Evolutionary conservation across 2,888 invertebrate species (phyloP), one percentile per base, ranked within the genome.

Genomic region (Meiosimyza platycephala): DNA sequence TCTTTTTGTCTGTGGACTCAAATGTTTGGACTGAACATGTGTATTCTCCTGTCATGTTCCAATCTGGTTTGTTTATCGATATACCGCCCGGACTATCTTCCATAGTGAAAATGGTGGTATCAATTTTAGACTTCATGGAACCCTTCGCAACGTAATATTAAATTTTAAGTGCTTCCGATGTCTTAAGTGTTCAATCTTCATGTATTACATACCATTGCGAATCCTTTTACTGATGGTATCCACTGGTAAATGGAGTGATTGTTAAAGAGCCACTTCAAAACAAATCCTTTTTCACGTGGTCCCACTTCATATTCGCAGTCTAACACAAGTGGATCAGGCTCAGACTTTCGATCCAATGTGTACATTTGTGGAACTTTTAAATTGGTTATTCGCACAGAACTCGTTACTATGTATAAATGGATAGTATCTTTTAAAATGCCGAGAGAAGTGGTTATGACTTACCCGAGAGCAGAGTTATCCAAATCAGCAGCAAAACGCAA

Each of bases 31-130:
- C 88, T 71, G 85, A 83, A 81, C 87, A 87, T 72, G 87, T 85
- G 76, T 87, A 87, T 79, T 87, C 87, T 66, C 87, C 87, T 72
- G 87, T 87, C 85, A 87, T 85, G 81, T 87, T 87, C 87, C 87
- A 87, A 80, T 86, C 84, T 75, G 88, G 88, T 76, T 86, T 84
- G 78, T 81, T 85, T 80, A 87, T 86, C 79, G 86, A 84, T 81
- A 87, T 85, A 75, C 86, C 85, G 76, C 87, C 85, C 77, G 87
- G 86, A 81, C 85, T 86, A 75, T 86, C 84, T 76, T 83, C 86
- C 78, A 83, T 79, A 55, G 83, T 82, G 76, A 84, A 85, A 77
- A 85, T 84, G 80, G 84, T 85, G 75, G 85, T 85, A 78, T 87
- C 86, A 77, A 87, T 86, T 78, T 86, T 85, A 71, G 86, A 82